These are phyloP conservation scores for Brachionus rotundiformis DNA, from an alignment of 1,140 invertebrate genomes.

Conservation along the genomic window DNA sequence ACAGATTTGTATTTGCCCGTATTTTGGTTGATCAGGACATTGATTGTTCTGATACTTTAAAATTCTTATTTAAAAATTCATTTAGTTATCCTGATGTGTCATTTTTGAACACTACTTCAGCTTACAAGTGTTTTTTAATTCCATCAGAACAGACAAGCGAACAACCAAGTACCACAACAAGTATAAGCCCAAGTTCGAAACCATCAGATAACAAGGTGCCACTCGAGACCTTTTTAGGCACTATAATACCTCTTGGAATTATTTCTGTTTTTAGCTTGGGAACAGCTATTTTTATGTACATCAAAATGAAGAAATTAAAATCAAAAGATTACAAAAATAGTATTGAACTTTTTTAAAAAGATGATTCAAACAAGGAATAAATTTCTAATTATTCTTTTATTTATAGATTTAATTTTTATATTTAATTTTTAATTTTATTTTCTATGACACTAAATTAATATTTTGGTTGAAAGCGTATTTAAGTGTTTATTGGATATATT, in stretches of 20 bases:
- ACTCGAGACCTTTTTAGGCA: background rate
- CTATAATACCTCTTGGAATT: background rate
- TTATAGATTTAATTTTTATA: too few relatives aligned
- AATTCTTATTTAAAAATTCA: slow-evolving; percentile 14
- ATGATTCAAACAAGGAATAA: too few relatives aligned
- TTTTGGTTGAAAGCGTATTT: too few relatives aligned
- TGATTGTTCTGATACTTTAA: background rate
- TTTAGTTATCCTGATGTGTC: slow-evolving; percentile 2
- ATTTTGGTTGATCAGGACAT: background rate
- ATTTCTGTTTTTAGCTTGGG: background rate
- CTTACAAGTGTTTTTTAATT: slow-evolving; percentile 16
- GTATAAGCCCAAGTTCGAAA: background rate
- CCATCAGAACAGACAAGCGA: background rate
- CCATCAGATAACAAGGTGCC: background rate
- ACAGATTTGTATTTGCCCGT: slow-evolving; percentile 10
- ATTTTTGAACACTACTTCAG: slow-evolving; percentile 20
- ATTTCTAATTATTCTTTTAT: too few relatives aligned
- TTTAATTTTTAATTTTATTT: too few relatives aligned
- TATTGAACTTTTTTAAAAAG: background rate
- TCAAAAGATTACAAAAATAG: background rate
- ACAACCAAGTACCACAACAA: background rate
- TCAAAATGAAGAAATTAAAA: background rate
- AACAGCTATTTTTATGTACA: background rate
- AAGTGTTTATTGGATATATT: too few relatives aligned
- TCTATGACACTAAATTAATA: too few relatives aligned